A percentile compares a stretch with the other conserved stretches of the same genome.
Conservation (phyloP, 1,140 invertebrate species). For the Pentalonia nigronervosa region DNA sequence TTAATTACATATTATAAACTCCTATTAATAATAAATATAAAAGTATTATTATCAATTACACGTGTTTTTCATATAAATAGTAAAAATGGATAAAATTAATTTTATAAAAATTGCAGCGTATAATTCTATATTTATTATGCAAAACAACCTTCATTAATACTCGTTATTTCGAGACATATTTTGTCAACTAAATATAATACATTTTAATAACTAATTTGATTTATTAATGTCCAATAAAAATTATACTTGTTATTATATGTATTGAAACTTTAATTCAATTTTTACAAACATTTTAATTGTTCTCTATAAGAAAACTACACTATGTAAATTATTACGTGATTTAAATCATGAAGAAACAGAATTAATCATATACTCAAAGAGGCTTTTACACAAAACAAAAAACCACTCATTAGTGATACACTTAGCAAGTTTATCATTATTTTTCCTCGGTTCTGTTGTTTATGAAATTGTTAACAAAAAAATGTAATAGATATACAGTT, state of each 20-base stretch:
- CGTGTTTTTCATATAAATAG: no score
- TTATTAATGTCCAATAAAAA: not conserved
- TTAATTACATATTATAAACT: no score
- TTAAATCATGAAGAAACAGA: not conserved
- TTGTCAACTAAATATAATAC: not conserved
- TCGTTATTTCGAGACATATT: no score
- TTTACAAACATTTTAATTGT: not conserved
- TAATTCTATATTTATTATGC: no score
- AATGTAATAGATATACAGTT: not conserved
- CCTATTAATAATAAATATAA: no score
- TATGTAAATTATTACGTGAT: not conserved
- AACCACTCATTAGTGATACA: not conserved
- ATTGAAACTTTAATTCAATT: not conserved
- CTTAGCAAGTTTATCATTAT: slow-evolving; percentile 24
- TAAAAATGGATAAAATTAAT: no score
- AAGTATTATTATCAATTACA: no score
- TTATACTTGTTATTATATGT: no score
- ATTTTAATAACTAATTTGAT: not conserved
- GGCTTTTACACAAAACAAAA: slow-evolving; percentile 2
- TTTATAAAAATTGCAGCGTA: no score
- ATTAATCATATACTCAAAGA: not conserved
- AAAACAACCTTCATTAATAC: no score
- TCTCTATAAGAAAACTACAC: not conserved
- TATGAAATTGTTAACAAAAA: not conserved
- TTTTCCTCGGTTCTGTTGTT: not conserved